These are phyloP conservation scores for Lagocephalus sceleratus DNA, from an alignment of 2,797 vertebrate genomes.

Conservation along the genomic window DNA sequence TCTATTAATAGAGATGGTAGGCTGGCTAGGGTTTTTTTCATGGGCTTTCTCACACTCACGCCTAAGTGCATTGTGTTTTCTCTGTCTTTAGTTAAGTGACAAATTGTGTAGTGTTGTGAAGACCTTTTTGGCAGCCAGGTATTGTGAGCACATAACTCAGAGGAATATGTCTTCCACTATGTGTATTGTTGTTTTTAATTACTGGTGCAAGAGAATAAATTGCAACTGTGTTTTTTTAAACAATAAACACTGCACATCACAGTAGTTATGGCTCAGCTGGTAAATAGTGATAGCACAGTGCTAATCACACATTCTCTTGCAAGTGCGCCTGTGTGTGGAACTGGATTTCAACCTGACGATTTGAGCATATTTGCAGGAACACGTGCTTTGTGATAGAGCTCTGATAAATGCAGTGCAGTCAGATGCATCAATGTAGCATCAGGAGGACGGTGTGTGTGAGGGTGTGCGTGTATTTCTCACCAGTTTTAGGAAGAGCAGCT, in stretches of 20 bases:
- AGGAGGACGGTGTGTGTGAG: slow-evolving; percentile 28
- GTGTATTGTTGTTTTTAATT: slow-evolving; percentile 48
- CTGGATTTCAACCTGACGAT: slow-evolving; percentile 31
- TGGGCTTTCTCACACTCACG: slow-evolving; percentile 48
- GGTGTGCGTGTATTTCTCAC: slow-evolving; percentile 56
- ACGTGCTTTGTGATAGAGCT: slow-evolving; percentile 61
- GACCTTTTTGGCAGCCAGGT: slow-evolving; percentile 27
- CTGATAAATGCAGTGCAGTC: slow-evolving; percentile 59
- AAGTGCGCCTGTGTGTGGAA: slow-evolving; percentile 22
- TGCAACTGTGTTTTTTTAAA: background rate
- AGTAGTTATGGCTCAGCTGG: slow-evolving; percentile 20
- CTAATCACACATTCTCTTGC: slow-evolving; percentile 21
- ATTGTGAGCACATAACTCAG: slow-evolving; percentile 30
- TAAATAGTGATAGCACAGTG: slow-evolving; percentile 14
- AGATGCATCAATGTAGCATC: slow-evolving; percentile 54
- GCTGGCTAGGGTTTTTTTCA: slow-evolving; percentile 19
- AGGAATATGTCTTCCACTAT: slow-evolving; percentile 53
- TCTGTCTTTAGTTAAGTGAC: slow-evolving; percentile 46
- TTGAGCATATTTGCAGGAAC: slow-evolving; percentile 54
- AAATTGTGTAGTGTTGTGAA: slow-evolving; percentile 37
- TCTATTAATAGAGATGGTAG: slow-evolving; percentile 64
- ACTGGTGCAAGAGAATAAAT: slow-evolving; percentile 22
- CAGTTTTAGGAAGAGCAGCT: slow-evolving; percentile 67
- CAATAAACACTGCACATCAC: slow-evolving; percentile 6
- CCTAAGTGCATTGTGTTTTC: slow-evolving; percentile 52